phyloP scores from a whole-genome alignment of 2,888 invertebrate genomes.

The Bursaphelenchus okinawaensis region DNA sequence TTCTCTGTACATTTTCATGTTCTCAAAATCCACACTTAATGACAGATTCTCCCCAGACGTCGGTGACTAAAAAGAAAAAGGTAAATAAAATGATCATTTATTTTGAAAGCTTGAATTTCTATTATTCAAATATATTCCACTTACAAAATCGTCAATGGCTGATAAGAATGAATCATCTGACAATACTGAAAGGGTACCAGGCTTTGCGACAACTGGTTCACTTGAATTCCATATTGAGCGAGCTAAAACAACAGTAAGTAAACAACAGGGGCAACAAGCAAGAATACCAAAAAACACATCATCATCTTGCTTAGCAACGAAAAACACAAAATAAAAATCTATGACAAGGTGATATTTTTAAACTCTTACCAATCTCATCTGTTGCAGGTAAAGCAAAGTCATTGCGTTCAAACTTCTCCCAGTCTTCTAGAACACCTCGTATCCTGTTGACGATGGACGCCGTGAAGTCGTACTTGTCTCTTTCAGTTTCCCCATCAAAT shows the following conservation, averaged over 20 bases:
- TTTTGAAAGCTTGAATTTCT: too few species aligned
- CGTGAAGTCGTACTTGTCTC: slow-evolving; percentile 30
- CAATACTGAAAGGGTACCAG: slow-evolving; percentile 65
- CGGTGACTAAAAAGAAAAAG: slow-evolving; percentile 4
- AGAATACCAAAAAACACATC: slow-evolving; percentile 3
- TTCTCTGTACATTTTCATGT: slow-evolving; percentile 76
- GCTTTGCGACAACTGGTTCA: slow-evolving; percentile 24
- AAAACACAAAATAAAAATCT: not conserved
- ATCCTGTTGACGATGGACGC: slow-evolving; percentile 24
- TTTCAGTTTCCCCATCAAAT: slow-evolving; percentile 17
- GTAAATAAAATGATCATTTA: slow-evolving; percentile 1
- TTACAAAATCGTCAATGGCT: slow-evolving; percentile 70
- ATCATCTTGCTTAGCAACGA: not conserved
- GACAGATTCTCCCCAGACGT: slow-evolving; percentile 14
- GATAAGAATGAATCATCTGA: slow-evolving; percentile 93
- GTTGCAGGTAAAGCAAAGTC: slow-evolving; percentile 16
- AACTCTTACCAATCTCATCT: slow-evolving; percentile 20
- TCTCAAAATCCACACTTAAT: slow-evolving; percentile 68
- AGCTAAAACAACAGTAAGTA: slow-evolving; percentile 26
- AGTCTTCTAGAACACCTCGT: slow-evolving; percentile 20
- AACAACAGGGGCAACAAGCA: not conserved
- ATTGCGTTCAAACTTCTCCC: slow-evolving; percentile 23
- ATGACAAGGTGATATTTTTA: too few species aligned
- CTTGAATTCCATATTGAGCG: slow-evolving; percentile 27
- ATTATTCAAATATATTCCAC: not conserved